Percentiles rank a stretch among this genome's conserved stretches.
phyloP scores from a whole-genome alignment of 2,113 vertebrate species.

The Pelobates fuscus region DNA sequence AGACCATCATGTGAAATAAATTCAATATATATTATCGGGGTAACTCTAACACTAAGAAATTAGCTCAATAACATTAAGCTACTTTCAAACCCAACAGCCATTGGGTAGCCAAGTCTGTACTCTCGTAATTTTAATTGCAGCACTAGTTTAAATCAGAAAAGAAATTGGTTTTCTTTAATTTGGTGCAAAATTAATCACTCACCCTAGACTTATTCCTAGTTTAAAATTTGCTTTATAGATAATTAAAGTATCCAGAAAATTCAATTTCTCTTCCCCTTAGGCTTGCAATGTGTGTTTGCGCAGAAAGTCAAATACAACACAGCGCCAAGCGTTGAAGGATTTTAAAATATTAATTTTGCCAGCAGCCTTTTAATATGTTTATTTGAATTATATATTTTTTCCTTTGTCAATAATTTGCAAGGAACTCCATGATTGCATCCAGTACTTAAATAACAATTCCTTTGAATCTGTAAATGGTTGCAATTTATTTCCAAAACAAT shows the following conservation, averaged over 20 bases:
- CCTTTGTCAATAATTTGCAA: constrained; percentile 46
- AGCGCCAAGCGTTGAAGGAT: constrained; percentile 55
- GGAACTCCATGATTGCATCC: constrained; percentile 44
- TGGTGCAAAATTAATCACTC: constrained; percentile 9
- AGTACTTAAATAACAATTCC: neutral
- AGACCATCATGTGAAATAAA: no score
- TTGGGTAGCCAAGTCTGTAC: neutral
- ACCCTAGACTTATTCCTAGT: constrained; percentile 44
- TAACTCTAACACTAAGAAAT: no score
- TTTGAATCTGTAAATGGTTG: neutral
- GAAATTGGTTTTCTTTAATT: constrained; percentile 1
- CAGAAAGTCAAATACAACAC: constrained; percentile 56
- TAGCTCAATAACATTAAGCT: no score
- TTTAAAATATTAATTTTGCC: constrained; percentile 63
- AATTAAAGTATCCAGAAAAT: constrained; percentile 63
- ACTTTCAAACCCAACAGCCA: neutral
- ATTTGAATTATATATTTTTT: constrained; percentile 51
- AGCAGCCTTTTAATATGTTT: constrained; percentile 56
- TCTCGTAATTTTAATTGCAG: neutral
- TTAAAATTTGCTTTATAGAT: constrained; percentile 62
- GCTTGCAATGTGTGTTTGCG: constrained; percentile 57
- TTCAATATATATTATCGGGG: no score
- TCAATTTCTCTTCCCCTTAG: constrained; percentile 57
- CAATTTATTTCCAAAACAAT: neutral
- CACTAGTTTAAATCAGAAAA: no score